Evolutionary conservation across 1,140 invertebrate genomes (phyloP).

Genomic region (Drosophila teissieri): DNA sequence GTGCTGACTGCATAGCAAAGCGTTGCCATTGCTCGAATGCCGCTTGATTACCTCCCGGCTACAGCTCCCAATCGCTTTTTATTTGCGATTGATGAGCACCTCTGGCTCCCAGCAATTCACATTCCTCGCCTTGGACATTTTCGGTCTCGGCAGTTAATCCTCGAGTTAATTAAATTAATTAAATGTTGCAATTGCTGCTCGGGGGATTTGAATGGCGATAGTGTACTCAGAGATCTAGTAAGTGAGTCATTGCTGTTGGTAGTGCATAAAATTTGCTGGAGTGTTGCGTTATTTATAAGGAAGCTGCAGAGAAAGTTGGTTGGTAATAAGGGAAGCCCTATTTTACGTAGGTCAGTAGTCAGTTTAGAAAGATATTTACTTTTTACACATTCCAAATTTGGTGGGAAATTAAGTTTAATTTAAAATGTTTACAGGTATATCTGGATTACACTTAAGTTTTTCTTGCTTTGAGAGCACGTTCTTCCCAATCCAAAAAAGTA

Average conservation of each 20-base stretch:
- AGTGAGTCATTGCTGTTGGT: slow-evolving; percentile 33
- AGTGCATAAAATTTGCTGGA: slow-evolving; percentile 45
- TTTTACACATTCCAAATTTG: no score
- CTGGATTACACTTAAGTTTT: no score
- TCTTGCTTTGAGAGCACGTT: no score
- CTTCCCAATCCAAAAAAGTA: no score
- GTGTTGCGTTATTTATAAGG: neutral
- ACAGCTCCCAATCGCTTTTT: slow-evolving; percentile 3
- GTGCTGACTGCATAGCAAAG: slow-evolving; percentile 81
- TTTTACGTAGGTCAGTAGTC: neutral
- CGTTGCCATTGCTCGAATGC: slow-evolving; percentile 74
- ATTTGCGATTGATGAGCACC: slow-evolving; percentile 40
- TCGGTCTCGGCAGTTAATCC: slow-evolving; percentile 59
- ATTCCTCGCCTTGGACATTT: slow-evolving; percentile 58
- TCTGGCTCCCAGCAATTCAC: slow-evolving; percentile 35
- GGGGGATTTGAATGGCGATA: slow-evolving; percentile 56
- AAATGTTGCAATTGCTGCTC: slow-evolving; percentile 65
- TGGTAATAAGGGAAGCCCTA: neutral
- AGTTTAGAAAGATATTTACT: no score
- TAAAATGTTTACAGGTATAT: no score
- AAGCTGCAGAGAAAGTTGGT: neutral
- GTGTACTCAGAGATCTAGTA: neutral
- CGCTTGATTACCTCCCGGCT: slow-evolving; percentile 65
- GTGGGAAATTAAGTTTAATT: no score
- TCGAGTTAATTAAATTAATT: slow-evolving; percentile 81